Base-by-base conservation (phyloP, 2,888 invertebrate genomes). In the Ectobius pallidus region DNA sequence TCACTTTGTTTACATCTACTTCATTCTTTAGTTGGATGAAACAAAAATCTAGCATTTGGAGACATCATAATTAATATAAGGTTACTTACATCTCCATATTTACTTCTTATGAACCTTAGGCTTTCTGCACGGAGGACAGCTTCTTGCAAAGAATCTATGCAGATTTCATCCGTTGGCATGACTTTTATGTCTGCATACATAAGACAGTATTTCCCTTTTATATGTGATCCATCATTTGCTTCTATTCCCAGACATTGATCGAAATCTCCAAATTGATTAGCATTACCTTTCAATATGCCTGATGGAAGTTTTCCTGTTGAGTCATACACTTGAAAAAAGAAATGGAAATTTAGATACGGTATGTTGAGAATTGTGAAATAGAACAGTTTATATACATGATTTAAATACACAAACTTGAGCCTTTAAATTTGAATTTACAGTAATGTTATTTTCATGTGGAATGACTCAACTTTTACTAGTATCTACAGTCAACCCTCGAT, bases 171-270 rank as follows among this genome's bases (percentile, higher is more conserved):
- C 89, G 84, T 30, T 87, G 58, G 14, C 3, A 46, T 87, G 22
- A 86, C 81, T 52, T 86, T 83, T 44, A 90, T 80, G 79, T 91
- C 91, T 72, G 91, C 82, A 63, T 86, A 86, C 34, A 89, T 90
- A 77, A 91, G 80, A 78, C 91, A 91, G 81, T 91, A 91, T 80
- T 90, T 89, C 42, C 91, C 91, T n/a, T 34, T 39, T 42, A 75
- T 63, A 25, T 11, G 6, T 22, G 69, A 34, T 14, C 20, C 39
- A 2, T 68, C 39, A 3, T 44, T 62, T 11, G 65, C 69, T 34
- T 58, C 30, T 20, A 75, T 69, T 1, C 32, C 34, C 22, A 77
- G 72, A 32, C 77, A 77, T 55, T 76, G 73, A 69, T 77, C 76
- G 62, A 75, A 77, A 46, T 77, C 77, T 32, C 77, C 77, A 22